Evolutionary conservation across 2,113 vertebrate genomes (phyloP), one percentile per base, ranked within the genome.

Genomic region (Epinephelus moara): DNA sequence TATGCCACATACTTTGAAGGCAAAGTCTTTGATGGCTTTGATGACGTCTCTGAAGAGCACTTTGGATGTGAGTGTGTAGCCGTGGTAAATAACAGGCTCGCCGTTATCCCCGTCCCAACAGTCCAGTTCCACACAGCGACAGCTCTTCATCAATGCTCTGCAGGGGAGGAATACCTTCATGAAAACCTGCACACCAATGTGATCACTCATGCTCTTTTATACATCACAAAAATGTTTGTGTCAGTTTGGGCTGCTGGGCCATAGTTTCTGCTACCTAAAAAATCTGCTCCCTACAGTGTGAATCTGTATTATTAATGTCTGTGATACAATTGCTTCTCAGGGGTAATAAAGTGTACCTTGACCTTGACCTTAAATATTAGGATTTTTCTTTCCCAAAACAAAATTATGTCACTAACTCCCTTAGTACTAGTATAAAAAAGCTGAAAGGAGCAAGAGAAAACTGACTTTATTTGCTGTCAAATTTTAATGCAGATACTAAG

Each of bases 11-110:
- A 98, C 98, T 95, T 97, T 97, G 95, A 99, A 99, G 66, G 98
- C 97, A 1, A 96, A 99, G 40, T 98, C 96, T 87, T 97, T 97
- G 87, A 99, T 97, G 85, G 95, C 95, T 85, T 95, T 96, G 88
- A 99, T 97, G 89, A 95, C 97, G 0, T 99, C 98, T 0, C 91
- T 96, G 92, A 99, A 97, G 80, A 98, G 96, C 84, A 99, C 96
- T 94, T 98, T 99, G 89, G 98, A 98, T 40, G 98, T 99, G 80
- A 99, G 96, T 0, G 98, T 99, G 91, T 99, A 96, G 74, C 98
- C 98, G 0, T 99, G 98, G 89, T 98, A 99, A 89, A 99, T 97
- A 15, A 99, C 1, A 0, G 98, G 98, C 64, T 99, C 97, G 0
- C 94, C 96, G 49, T 97, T 96, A 7, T 96, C 86, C 6, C 98